A percentile compares a stretch with the other conserved stretches of the same genome.
phyloP scores from a whole-genome alignment of 2,113 vertebrate species.

The Ondatra zibethicus region DNA sequence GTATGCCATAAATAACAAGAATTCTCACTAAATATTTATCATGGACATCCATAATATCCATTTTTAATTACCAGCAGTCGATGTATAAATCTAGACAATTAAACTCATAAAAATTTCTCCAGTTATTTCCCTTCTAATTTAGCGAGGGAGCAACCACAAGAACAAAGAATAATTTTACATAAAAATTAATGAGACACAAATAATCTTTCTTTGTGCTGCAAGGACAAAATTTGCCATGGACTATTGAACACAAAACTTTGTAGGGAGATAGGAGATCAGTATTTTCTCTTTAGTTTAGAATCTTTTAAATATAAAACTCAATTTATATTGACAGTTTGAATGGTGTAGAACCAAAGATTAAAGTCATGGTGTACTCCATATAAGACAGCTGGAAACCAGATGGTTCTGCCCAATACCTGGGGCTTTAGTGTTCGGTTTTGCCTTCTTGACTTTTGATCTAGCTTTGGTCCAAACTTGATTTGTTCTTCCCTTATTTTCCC shows the following conservation, averaged over 20 bases:
- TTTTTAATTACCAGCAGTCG: slow-evolving; percentile 50
- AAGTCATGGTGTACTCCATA: not conserved
- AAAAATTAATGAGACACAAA: slow-evolving; percentile 80
- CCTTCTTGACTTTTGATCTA: not conserved
- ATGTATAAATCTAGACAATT: slow-evolving; percentile 62
- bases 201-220: slow-evolving; percentile 61
- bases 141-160: slow-evolving; percentile 58
- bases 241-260: slow-evolving; percentile 57
- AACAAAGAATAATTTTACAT: slow-evolving; percentile 76
- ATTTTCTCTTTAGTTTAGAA: not conserved
- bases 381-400: not conserved
- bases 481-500: not conserved
- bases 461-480: not conserved
- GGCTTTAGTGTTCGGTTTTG: not conserved
- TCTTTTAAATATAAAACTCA: slow-evolving; percentile 30
- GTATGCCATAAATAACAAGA: slow-evolving; percentile 24
- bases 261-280: not conserved
- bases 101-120: slow-evolving; percentile 60
- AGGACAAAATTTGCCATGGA: slow-evolving; percentile 65
- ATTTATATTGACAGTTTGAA: slow-evolving; percentile 5
- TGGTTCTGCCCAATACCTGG: not conserved
- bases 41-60: slow-evolving; percentile 61
- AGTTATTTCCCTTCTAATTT: slow-evolving; percentile 58
- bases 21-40: slow-evolving; percentile 43
- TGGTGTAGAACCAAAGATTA: not conserved